Evolutionary conservation across 2,888 invertebrate species (phyloP), one percentile per base, ranked within the genome.

Genomic region (Chalcis sispes): DNA sequence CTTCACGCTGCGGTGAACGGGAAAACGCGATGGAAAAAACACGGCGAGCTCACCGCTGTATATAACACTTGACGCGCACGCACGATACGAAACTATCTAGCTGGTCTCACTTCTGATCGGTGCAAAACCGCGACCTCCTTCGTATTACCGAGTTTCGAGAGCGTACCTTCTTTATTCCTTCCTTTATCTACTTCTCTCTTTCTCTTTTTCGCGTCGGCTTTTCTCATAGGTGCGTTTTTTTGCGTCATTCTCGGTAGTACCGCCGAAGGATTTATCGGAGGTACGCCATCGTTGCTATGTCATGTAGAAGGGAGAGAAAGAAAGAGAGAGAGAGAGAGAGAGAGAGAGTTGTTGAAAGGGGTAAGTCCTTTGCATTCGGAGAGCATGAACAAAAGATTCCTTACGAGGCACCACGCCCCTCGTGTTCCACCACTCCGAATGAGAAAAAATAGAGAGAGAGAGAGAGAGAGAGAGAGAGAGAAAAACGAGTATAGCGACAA

Each of bases 341-440:
- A 8, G 48, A 48, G 48, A 48, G 20, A 20, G 64, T 50, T 10
- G 42, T 48, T 76, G 40, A 75, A 78, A 75, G 77, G 66, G 72
- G 78, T 58, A 54, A 56, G 62, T 56, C 64, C 56, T 54, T 23
- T 66, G 8, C 10, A 32, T 10, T 20, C 18, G 29, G n/a, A n/a
- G n/a, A n/a, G 23, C 52, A 25, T n/a, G 56, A 20, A 74, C 74
- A 74, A 74, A 74, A 54, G 75, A 23, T 61, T 54, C n/a, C 64
- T 72, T 64, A 36, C 64, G 46, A 48, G 40, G 61, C 50, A 61
- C 13, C 69, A 52, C 65, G 64, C 62, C 78, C 52, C 67, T 48
- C 46, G 66, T 36, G 58, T 56, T 25, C 54, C 71, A 27, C 71
- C 48, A 32, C 52, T 66, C 67, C 32, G 42, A 8, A 8, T 7